phyloP scores from a whole-genome alignment of 2,113 vertebrate species.

The Nesoenas mayeri region DNA sequence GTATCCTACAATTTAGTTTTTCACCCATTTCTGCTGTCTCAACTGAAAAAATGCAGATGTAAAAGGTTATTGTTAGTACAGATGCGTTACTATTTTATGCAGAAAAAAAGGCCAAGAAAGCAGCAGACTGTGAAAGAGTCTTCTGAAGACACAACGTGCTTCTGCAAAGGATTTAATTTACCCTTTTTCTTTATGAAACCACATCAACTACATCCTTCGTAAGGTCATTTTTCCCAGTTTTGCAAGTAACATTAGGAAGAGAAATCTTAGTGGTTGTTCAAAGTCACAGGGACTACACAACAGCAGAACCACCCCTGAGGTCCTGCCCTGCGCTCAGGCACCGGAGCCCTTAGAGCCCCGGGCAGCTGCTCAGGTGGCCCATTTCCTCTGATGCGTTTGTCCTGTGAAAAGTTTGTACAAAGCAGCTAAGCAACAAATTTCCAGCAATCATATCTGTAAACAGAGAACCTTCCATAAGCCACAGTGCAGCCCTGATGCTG shows the following conservation, averaged over 20 bases:
- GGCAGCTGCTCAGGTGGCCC: background rate
- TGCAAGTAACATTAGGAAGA: background rate
- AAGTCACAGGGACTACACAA: background rate
- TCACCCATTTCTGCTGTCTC: background rate
- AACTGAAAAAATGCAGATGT: slow-evolving; percentile 26
- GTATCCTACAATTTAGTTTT: background rate
- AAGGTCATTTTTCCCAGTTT: background rate
- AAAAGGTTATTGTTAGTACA: slow-evolving; percentile 14
- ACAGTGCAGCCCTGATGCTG: background rate
- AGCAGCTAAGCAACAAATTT: background rate
- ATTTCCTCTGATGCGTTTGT: background rate
- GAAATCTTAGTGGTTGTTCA: background rate
- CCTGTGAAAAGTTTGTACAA: background rate
- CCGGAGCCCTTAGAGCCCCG: no score
- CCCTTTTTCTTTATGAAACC: background rate
- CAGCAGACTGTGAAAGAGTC: background rate
- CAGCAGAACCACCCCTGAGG: background rate
- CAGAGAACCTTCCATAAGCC: background rate
- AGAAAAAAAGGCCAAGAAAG: background rate
- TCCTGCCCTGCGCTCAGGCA: fast-evolving
- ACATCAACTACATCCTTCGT: background rate
- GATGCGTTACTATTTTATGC: background rate
- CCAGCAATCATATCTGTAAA: background rate
- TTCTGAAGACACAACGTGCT: background rate
- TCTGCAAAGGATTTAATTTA: background rate